Evolutionary conservation across 2,888 invertebrate species (phyloP).

Genomic region (Melanotus villosus): DNA sequence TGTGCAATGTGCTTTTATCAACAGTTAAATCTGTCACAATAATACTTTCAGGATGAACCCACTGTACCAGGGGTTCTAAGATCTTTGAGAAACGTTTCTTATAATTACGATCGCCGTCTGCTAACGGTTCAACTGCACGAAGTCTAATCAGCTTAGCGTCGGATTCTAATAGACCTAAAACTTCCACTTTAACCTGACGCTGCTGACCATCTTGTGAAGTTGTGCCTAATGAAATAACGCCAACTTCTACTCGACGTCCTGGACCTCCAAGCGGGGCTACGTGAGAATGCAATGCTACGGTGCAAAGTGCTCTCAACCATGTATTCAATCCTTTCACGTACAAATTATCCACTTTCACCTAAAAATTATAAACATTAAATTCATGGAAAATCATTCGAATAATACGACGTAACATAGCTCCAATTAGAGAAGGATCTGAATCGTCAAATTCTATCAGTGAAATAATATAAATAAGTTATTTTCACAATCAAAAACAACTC

Average conservation of each 20-base stretch:
- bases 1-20: constrained; percentile 82
- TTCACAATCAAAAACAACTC: too few species aligned
- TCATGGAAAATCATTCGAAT: too few species aligned
- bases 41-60: constrained; percentile 85
- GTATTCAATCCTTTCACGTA: constrained; percentile 80
- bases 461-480: too few species aligned
- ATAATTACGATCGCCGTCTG: constrained; percentile 84
- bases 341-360: constrained; percentile 78
- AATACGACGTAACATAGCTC: too few species aligned
- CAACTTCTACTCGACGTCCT: constrained; percentile 80
- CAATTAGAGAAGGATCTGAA: too few species aligned
- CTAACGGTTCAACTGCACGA: constrained; percentile 86
- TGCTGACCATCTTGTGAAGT: constrained; percentile 81
- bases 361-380: constrained; percentile 22
- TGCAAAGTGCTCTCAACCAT: constrained; percentile 83
- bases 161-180: constrained; percentile 86
- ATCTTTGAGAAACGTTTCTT: constrained; percentile 87
- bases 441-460: too few species aligned
- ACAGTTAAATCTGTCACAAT: constrained; percentile 89
- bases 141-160: constrained; percentile 81
- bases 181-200: constrained; percentile 87
- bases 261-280: constrained; percentile 81
- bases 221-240: constrained; percentile 90
- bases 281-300: constrained; percentile 85
- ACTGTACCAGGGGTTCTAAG: constrained; percentile 81